Conservation (phyloP, 1,140 invertebrate genomes). For the Hylaeus volcanicus region DNA sequence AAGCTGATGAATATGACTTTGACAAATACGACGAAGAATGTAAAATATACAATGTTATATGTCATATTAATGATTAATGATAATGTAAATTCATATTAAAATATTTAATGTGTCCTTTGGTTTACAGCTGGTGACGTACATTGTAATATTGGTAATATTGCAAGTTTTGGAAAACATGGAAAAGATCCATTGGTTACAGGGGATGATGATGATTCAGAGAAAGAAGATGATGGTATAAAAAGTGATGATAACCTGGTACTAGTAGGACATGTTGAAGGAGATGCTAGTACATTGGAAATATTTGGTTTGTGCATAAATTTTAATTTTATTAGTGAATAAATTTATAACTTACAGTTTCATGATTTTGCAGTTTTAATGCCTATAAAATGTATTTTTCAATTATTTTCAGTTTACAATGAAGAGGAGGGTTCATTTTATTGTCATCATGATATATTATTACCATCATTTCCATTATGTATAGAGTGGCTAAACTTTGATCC, state of each 20-base stretch:
- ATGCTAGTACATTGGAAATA: constrained; percentile 92
- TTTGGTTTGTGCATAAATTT: constrained; percentile 84
- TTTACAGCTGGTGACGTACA: constrained; percentile 72
- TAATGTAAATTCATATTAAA: constrained; percentile 30
- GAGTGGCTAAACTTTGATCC: constrained; percentile 96
- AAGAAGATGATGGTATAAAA: constrained; percentile 95
- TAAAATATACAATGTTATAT: constrained; percentile 71
- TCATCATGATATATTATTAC: constrained; percentile 94
- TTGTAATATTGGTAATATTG: constrained; percentile 80
- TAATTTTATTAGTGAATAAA: neutral
- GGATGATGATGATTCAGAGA: constrained; percentile 89
- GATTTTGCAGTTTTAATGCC: neutral
- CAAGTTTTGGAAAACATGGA: constrained; percentile 80
- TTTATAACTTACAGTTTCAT: neutral
- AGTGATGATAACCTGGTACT: constrained; percentile 95
- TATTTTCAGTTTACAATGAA: constrained; percentile 92
- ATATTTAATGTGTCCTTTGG: constrained; percentile 4
- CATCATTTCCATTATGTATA: constrained; percentile 93
- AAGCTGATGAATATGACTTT: constrained; percentile 86
- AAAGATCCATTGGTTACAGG: constrained; percentile 83
- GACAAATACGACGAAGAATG: constrained; percentile 88
- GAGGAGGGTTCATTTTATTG: constrained; percentile 93
- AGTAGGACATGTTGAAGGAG: constrained; percentile 92
- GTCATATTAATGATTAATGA: constrained; percentile 9
- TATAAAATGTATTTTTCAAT: neutral